These are phyloP conservation scores for Phalacrocorax pelagicus DNA, from an alignment of 2,113 vertebrate genomes.

Conservation along the genomic window DNA sequence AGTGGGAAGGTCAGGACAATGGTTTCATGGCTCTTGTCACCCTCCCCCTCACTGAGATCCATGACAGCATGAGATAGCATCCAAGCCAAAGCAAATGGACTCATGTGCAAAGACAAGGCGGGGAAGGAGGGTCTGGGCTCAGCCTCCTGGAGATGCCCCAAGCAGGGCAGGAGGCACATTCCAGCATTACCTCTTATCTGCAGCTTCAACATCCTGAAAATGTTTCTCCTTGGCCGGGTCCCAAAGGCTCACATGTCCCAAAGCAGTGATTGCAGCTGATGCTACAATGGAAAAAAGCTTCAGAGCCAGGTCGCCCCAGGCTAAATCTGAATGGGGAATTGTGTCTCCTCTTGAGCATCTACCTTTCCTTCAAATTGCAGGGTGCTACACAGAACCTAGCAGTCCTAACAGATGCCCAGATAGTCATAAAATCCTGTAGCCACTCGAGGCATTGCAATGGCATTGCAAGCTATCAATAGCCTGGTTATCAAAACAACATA, in stretches of 20 bases:
- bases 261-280: not conserved
- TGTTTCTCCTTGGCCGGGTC: not conserved
- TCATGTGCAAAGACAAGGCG: not conserved
- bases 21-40: not conserved
- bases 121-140: not conserved
- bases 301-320: not conserved
- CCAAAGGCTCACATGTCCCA: not conserved
- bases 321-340: not conserved
- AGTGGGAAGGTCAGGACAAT: not conserved
- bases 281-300: not conserved
- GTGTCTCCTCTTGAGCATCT: not conserved
- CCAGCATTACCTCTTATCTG: conserved; percentile 16
- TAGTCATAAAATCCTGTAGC: not conserved
- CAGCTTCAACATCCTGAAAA: not conserved
- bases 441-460: not conserved
- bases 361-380: not conserved
- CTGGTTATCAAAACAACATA: not conserved
- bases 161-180: not conserved
- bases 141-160: not conserved
- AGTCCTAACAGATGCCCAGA: not conserved
- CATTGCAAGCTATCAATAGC: not conserved
- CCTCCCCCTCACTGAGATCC: not conserved
- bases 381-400: not conserved
- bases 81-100: conserved; percentile 8
- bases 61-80: not conserved